Evolutionary conservation across 2,888 invertebrate species (phyloP), one percentile per base, ranked within the genome.

Genomic region (Sarcophaga carnaria): DNA sequence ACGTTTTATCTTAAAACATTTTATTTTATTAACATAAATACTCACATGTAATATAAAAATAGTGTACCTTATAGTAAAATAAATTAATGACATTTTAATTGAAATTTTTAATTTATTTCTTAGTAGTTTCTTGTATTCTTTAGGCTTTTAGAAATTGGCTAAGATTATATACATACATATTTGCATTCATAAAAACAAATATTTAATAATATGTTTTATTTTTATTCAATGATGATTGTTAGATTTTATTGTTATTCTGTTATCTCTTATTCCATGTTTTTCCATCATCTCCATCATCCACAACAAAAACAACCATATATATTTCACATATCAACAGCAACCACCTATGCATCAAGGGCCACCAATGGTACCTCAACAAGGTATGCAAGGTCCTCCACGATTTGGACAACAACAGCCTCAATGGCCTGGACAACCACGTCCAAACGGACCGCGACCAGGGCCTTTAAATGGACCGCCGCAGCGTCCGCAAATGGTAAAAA

Each of bases 261-360:
- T 87, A 84, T 87, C 84, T 87, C 84, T 87, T 84, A 76, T 87
- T 87, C 63, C 84, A 87, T 84, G 87, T 84, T 80, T 83, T 64
- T 63, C 80, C 71, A 87, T 87, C 71, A 87, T 76, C 59, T 79
- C 82, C 76, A 87, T 87, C 84, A 82, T 37, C 64, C 59, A 80
- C 72, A 81, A 87, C 49, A 80, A 88, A 89, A 81, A 82, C 89
- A 81, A 88, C 72, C 67, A 11, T 64, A 71, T 67, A 81, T 70
- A 81, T 49, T 17, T 77, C 10, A 80, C 63, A 74, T 47, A 75
- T 59, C 54, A 85, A 86, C 78, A 86, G 85, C 89, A 92, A 91
- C 91, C 92, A 89, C 93, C 93, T 86, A 95, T 95, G 91, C 95
- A 95, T 92, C 96, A 94, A 90, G 95, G 95, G 89, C 95, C 95